Percentiles rank a stretch among this genome's conserved stretches.
phyloP scores from a whole-genome alignment of 2,797 vertebrate species.

The Lateolabrax maculatus region DNA sequence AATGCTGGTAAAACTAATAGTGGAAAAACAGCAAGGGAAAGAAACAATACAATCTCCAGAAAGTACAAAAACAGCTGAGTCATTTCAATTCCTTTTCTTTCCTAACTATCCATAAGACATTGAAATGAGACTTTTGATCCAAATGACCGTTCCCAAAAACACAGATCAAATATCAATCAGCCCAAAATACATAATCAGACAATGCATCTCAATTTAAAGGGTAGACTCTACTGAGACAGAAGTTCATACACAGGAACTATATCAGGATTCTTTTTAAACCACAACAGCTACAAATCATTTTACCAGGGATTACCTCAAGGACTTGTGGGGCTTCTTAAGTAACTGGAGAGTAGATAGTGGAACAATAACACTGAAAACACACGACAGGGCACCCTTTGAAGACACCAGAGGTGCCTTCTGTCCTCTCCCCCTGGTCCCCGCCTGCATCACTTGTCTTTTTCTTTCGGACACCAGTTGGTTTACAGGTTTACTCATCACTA shows the following conservation, averaged over 20 bases:
- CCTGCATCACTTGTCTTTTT: constrained; percentile 59
- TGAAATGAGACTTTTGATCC: constrained; percentile 35
- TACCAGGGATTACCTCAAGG: constrained; percentile 44
- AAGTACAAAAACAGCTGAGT: constrained; percentile 52
- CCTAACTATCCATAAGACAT: background rate
- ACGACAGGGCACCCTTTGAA: constrained; percentile 45
- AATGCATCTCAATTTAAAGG: constrained; percentile 38
- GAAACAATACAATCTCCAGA: constrained; percentile 9
- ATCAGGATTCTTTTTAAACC: constrained; percentile 63
- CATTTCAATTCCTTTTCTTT: constrained; percentile 38
- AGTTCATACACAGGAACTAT: constrained; percentile 61
- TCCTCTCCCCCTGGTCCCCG: constrained; percentile 68
- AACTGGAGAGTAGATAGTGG: constrained; percentile 54
- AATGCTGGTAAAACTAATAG: constrained; percentile 12
- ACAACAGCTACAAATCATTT: constrained; percentile 73
- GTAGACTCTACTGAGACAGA: constrained; percentile 51
- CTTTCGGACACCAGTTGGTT: constrained; percentile 75
- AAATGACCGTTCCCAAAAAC: constrained; percentile 30
- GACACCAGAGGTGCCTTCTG: constrained; percentile 36
- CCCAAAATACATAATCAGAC: constrained; percentile 54
- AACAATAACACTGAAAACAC: constrained; percentile 73
- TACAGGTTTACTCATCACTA: constrained; percentile 82
- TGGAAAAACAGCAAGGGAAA: constrained; percentile 30
- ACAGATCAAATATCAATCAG: constrained; percentile 61
- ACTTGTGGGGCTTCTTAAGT: constrained; percentile 59